Conservation (phyloP, 1,140 invertebrate genomes). For the Drosophila kepulauana region DNA sequence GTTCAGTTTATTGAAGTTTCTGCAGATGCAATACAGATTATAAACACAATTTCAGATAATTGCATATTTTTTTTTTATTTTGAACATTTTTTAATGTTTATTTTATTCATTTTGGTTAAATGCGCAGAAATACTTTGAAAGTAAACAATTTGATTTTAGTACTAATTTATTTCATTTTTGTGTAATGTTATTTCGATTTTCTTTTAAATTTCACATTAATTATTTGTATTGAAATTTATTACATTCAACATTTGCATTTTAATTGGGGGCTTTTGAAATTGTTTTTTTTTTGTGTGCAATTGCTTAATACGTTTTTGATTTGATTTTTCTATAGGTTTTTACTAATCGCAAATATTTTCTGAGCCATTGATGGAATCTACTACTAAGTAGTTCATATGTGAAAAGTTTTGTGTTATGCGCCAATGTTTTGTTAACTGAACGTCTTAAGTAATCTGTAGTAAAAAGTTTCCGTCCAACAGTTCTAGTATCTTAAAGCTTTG, state of each 20-base stretch:
- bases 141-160: constrained; percentile 68
- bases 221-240: constrained; percentile 61
- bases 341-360: constrained; percentile 41
- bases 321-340: constrained; percentile 39
- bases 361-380: constrained; percentile 42
- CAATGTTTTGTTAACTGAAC: constrained; percentile 46
- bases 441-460: constrained; percentile 33
- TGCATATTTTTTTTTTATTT: constrained; percentile 51
- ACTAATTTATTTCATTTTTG: constrained; percentile 40
- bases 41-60: constrained; percentile 42
- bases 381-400: constrained; percentile 25
- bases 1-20: constrained; percentile 31
- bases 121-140: constrained; percentile 83
- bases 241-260: constrained; percentile 50
- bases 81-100: constrained; percentile 34
- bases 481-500: constrained; percentile 80
- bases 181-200: constrained; percentile 40
- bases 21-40: constrained; percentile 16
- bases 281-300: constrained; percentile 40
- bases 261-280: constrained; percentile 56
- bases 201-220: constrained; percentile 53
- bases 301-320: constrained; percentile 59
- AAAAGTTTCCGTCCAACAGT: constrained; percentile 67
- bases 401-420: constrained; percentile 33
- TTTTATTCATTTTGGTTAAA: constrained; percentile 72